Base-by-base conservation (phyloP, 2,888 invertebrate genomes). In the Hydraecia micacea region DNA sequence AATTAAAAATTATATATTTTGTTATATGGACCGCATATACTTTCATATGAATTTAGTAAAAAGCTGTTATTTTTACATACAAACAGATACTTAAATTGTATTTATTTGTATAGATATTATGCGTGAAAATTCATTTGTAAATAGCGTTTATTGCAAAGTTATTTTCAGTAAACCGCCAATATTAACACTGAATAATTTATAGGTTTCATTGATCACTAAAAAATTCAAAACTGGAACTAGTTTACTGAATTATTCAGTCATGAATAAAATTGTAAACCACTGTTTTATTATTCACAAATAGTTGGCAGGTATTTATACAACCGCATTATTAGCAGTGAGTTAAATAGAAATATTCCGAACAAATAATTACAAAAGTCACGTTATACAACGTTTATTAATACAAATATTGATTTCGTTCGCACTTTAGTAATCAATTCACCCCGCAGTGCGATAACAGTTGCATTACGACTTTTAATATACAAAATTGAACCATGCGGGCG, bases 401-500 rank as follows among this genome's bases (percentile, higher is more conserved):
- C 9, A 77, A 76, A 76, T 69, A 77, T 72, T 65, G 55, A 67
- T 67, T 69, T 42, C 46, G 25, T 79, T 72, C 21, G 58, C 68
- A 72, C 62, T 74, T 63, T 68, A 70, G 52, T 69, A 80, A 88
- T 75, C 77, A 82, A 79, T 83, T 80, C 18, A 62, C 70, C 72
- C 73, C 25, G 32, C 67, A 81, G 65, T 60, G 62, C 63, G 60
- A 84, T 84, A 86, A 68, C 65, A 58, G 42, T 70, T 65, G 71
- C 21, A 80, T 74, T 79, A 79, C 67, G 63, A 81, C 21, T 80
- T 87, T 88, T 81, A 84, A 89, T 87, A 88, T 77, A 83, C 70
- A 72, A 81, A 88, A 90, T 85, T 85, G 81, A 74, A 85, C 67
- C 80, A 87, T 90, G 89, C 86, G 86, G 87, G 89, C 86, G 87